Base-by-base conservation (phyloP, 2,797 vertebrate species). In the Fistularia commersonii region DNA sequence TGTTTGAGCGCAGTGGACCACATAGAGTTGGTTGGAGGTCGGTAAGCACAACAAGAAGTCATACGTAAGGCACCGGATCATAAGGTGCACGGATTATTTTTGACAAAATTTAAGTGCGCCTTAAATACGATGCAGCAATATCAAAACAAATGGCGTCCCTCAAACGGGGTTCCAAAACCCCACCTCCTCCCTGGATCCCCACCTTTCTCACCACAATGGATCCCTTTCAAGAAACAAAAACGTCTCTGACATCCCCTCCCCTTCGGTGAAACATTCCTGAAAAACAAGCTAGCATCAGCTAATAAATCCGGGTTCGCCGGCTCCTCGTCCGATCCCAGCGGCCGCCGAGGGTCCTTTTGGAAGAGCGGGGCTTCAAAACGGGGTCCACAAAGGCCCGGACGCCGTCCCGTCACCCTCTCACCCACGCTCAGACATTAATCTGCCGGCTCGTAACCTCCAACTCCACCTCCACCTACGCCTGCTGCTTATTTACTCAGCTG, bases 401-500 rank as follows among this genome's bases (percentile, higher is more conserved):
- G 62, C 74, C 80, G 66, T 80, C 81, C 78, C 81, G 79, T 87
- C 76, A 81, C 83, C 77, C 75, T 78, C 80, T 83, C 83, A 79
- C 83, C 83, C 84, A 80, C 83, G 38, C 77, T 61, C 62, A 59
- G 71, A 55, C 71, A 83, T 85, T 86, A 79, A 84, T 85, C 82
- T 80, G 58, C 47, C 41, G 64, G 51, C 66, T 60, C 74, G 66
- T 47, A 72, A 68, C 62, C n/a, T 47, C n/a, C n/a, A n/a, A n/a
- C n/a, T n/a, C n/a, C n/a, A n/a, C 58, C 59, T 3, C 52, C 62
- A 51, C 57, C 61, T 49, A 66, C 33, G 64, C 76, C 61, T 63
- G 53, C 80, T 77, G 66, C 71, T 69, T 84, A 80, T 89, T 86
- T 86, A 81, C 83, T 84, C 83, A 85, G 84, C 87, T 87, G 87